Conservation (phyloP, 92 coral and sea anemone species). For the Pocillopora meandrina region DNA sequence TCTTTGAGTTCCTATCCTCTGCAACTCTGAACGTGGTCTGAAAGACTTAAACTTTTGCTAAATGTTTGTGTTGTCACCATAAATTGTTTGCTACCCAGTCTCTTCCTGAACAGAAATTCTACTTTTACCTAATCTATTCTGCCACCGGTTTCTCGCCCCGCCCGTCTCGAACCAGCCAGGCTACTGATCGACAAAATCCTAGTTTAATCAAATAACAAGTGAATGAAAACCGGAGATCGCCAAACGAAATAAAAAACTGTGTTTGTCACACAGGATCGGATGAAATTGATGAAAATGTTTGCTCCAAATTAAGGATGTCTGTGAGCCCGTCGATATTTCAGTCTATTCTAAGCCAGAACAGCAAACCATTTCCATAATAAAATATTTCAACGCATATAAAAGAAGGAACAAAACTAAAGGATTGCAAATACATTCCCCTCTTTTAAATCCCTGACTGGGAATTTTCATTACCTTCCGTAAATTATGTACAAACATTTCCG, state of each 20-base stretch:
- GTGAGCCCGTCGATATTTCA: neutral
- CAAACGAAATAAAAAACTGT: neutral
- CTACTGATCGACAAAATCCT: constrained; percentile 8
- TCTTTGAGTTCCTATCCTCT: neutral
- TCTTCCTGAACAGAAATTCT: neutral
- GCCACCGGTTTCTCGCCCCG: constrained; percentile 44
- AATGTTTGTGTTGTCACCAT: no score
- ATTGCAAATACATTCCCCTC: neutral
- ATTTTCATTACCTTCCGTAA: neutral
- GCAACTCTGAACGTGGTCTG: no score
- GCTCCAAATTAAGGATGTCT: neutral
- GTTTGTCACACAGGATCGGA: neutral
- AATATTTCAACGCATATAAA: neutral
- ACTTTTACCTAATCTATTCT: constrained; percentile 19
- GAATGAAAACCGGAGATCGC: neutral
- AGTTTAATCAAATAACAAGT: constrained; percentile 16
- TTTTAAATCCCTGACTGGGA: neutral
- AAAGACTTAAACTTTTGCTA: no score
- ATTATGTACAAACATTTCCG: constrained; percentile 13
- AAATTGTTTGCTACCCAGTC: constrained; percentile 6
- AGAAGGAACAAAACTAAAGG: neutral
- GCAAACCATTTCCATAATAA: no score
- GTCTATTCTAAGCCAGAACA: neutral
- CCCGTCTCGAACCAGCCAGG: constrained; percentile 38
- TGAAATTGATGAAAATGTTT: neutral